phyloP scores from a whole-genome alignment of 2,888 invertebrate genomes.

The Drosophila quasianomalipes region DNA sequence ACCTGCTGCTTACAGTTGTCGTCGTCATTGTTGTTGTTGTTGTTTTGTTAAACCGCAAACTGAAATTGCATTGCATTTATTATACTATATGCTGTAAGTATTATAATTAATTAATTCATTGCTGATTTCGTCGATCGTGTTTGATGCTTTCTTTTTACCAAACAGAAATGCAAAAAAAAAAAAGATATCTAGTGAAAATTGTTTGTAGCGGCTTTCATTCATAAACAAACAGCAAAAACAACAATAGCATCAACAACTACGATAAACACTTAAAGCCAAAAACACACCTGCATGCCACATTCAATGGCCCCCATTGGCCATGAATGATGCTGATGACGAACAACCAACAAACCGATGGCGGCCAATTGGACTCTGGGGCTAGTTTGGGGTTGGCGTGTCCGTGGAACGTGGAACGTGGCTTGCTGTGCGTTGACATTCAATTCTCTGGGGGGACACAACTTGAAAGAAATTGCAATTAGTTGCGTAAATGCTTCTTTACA shows the following conservation, averaged over 20 bases:
- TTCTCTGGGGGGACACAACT: constrained; percentile 40
- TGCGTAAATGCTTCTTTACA: constrained; percentile 33
- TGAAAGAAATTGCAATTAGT: constrained; percentile 65
- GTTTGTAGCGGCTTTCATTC: constrained; percentile 52
- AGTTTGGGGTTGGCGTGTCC: constrained; percentile 45
- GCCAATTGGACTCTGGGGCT: constrained; percentile 17
- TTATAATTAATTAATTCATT: constrained; percentile 70
- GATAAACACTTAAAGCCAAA: constrained; percentile 25
- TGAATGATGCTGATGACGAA: constrained; percentile 45
- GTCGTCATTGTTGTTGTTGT: constrained; percentile 17
- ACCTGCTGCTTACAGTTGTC: constrained; percentile 40
- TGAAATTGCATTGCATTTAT: constrained; percentile 66
- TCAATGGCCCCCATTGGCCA: constrained; percentile 67
- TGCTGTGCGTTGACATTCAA: constrained; percentile 67
- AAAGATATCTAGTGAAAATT: constrained; percentile 34
- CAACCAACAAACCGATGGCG: constrained; percentile 2
- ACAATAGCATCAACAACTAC: not conserved
- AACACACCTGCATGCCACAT: constrained; percentile 74
- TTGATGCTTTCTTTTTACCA: constrained; percentile 54
- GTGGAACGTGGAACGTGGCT: constrained; percentile 48
- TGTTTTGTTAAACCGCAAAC: constrained; percentile 62
- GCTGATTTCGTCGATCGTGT: constrained; percentile 43
- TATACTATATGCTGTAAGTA: constrained; percentile 46
- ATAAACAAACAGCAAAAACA: constrained; percentile 29
- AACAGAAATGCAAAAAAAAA: constrained; percentile 3